Base-by-base conservation (phyloP, 2,888 invertebrate genomes). In the Fragum sueziense region DNA sequence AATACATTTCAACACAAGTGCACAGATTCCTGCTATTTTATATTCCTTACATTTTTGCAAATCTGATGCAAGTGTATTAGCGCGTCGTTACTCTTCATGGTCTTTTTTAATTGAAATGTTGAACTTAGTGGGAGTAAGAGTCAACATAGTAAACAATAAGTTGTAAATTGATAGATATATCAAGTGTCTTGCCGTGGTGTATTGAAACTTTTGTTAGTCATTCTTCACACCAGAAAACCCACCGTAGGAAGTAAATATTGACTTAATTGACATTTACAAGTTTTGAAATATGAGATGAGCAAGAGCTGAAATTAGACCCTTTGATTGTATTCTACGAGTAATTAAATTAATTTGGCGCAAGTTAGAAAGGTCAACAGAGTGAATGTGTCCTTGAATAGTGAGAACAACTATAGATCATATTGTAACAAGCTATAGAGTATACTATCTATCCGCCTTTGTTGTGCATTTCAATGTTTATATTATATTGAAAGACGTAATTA, bases 341-440 rank as follows among this genome's bases (percentile, higher is more conserved):
- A 62, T 33, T 62, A 57, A 57, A 27, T 57, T 57, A 27, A 57
- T 57, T 57, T 57, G 57, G 57, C 57, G 57, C 27, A 27, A 57
- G 57, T 57, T 25, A 57, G 57, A 57, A 57, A 57, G 57, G 47
- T 47, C 47, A 47, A 47, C 47, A 47, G 47, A 20, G 20, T 14
- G 3, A 47, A n/a, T 47, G 17, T 47, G 47, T 14, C 47, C 47
- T 47, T 47, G 47, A 47, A 47, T 9, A 14, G 47, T n/a, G 14
- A 20, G 17, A 47, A 47, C n/a, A 47, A n/a, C 14, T n/a, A 47
- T n/a, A 9, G 47, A 47, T 47, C 47, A 47, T 47, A 47, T 14
- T 47, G 47, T 20, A 47, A 47, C 47, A 47, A 47, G 47, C 47
- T 47, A 47, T 47, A n/a, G 3, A 47, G 47, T n/a, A n/a, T n/a